Evolutionary conservation across 64 coral and sea anemone species (phyloP).

Genomic region (Stichodactyla mertensii): DNA sequence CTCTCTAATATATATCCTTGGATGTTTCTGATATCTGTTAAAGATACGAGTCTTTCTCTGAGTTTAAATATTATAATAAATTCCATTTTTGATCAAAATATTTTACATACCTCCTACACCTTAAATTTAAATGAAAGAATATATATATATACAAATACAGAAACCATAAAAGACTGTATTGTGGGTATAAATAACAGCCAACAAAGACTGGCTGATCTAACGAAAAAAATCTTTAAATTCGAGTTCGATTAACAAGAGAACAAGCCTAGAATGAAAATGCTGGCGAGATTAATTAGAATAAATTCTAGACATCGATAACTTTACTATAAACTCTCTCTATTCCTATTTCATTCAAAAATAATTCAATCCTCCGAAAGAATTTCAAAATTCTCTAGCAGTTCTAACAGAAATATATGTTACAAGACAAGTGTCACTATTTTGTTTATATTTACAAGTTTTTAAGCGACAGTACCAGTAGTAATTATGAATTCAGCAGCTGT

Average conservation of each 20-base stretch:
- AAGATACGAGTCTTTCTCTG: not conserved
- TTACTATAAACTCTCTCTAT: not conserved
- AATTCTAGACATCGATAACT: not conserved
- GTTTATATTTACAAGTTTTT: not conserved
- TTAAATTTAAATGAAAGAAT: not conserved
- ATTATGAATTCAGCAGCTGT: conserved; percentile 17
- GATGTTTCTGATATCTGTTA: not conserved
- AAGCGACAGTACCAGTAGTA: not conserved
- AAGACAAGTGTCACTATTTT: not conserved
- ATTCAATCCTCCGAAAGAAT: not conserved
- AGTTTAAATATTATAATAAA: conserved; percentile 15
- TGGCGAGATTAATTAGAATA: conserved; percentile 10
- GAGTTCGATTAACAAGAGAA: not conserved
- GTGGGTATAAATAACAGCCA: not conserved
- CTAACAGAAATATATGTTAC: not conserved
- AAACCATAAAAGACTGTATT: not conserved
- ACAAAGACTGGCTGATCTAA: not conserved
- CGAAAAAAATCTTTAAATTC: not conserved
- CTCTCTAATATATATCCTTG: conserved; percentile 1
- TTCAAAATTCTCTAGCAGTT: not conserved
- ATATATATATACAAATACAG: not conserved
- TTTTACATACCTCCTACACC: not conserved
- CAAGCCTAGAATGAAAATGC: conserved; percentile 1
- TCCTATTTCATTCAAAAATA: not conserved
- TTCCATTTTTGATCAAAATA: conserved; percentile 1